These are phyloP conservation scores for Synchiropus splendidus DNA, from an alignment of 2,113 vertebrate genomes.

Conservation along the genomic window DNA sequence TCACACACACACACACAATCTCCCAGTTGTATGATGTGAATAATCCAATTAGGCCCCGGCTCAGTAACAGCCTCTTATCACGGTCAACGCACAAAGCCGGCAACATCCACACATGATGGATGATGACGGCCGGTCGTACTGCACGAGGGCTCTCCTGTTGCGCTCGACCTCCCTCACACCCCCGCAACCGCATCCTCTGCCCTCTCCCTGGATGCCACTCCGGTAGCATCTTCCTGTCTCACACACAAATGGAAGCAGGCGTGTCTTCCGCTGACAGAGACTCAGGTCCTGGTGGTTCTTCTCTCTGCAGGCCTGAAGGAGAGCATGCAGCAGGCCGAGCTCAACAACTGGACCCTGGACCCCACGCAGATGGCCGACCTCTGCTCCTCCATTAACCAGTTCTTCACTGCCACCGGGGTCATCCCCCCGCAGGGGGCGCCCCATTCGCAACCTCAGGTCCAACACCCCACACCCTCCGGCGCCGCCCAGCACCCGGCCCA, in stretches of 20 bases:
- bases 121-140: slow-evolving; percentile 37
- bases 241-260: no score
- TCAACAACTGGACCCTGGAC: slow-evolving; percentile 83
- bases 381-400: slow-evolving; percentile 81
- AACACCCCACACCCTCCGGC: slow-evolving; percentile 49
- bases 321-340: slow-evolving; percentile 81
- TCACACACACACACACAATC: slow-evolving; percentile 5
- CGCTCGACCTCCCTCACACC: slow-evolving; percentile 41
- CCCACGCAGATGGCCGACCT: slow-evolving; percentile 77
- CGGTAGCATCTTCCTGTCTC: no score
- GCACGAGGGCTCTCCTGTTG: slow-evolving; percentile 19
- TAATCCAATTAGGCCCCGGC: slow-evolving; percentile 60
- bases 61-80: slow-evolving; percentile 60
- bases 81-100: slow-evolving; percentile 51
- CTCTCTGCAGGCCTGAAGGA: slow-evolving; percentile 73
- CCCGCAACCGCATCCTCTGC: slow-evolving; percentile 20
- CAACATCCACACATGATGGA: slow-evolving; percentile 41
- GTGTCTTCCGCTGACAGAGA: no score
- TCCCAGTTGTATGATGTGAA: slow-evolving; percentile 54
- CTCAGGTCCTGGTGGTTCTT: not conserved
- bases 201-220: no score
- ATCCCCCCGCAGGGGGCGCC: slow-evolving; percentile 71
- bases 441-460: slow-evolving; percentile 67
- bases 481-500: slow-evolving; percentile 50
- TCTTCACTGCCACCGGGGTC: slow-evolving; percentile 79